These are phyloP conservation scores for Trichogramma dendrolimi DNA, from an alignment of 2,888 invertebrate genomes.

Conservation along the genomic window DNA sequence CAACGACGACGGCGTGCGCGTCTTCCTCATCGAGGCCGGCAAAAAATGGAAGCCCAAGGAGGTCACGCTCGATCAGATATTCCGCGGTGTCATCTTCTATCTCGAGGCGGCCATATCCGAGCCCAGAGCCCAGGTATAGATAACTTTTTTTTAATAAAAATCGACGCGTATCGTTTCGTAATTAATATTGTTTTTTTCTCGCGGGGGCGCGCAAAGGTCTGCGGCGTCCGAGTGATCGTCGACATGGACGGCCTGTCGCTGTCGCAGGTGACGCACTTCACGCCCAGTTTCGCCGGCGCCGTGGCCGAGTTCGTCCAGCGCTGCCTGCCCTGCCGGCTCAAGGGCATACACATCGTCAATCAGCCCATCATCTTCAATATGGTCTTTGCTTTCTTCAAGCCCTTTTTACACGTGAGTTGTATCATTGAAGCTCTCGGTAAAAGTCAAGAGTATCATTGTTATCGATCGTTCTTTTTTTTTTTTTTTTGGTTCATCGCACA, in stretches of 20 bases:
- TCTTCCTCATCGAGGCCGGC: slow-evolving; percentile 68
- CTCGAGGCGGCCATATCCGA: slow-evolving; percentile 75
- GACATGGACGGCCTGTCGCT: slow-evolving; percentile 74
- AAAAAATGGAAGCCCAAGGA: slow-evolving; percentile 73
- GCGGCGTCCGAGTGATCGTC: slow-evolving; percentile 69
- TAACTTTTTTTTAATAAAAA: background rate
- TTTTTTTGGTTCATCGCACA: slow-evolving; percentile 43
- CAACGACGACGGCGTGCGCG: slow-evolving; percentile 64
- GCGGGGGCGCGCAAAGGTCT: slow-evolving; percentile 51
- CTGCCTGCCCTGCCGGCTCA: slow-evolving; percentile 76
- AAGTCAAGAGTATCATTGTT: no score
- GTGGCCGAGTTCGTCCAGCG: slow-evolving; percentile 75
- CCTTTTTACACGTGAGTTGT: slow-evolving; percentile 61
- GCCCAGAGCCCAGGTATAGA: slow-evolving; percentile 65
- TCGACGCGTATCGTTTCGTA: background rate
- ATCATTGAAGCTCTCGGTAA: background rate
- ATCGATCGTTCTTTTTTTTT: slow-evolving; percentile 10
- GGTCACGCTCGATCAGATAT: slow-evolving; percentile 64
- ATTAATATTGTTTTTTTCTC: background rate
- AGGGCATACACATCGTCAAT: slow-evolving; percentile 82
- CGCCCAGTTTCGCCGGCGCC: slow-evolving; percentile 71
- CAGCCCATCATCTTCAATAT: slow-evolving; percentile 84
- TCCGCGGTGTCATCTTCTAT: slow-evolving; percentile 66
- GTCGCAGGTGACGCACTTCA: slow-evolving; percentile 70
- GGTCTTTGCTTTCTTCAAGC: slow-evolving; percentile 81